Conservation (phyloP, 2,797 vertebrate genomes). For the Borostomias antarcticus region DNA sequence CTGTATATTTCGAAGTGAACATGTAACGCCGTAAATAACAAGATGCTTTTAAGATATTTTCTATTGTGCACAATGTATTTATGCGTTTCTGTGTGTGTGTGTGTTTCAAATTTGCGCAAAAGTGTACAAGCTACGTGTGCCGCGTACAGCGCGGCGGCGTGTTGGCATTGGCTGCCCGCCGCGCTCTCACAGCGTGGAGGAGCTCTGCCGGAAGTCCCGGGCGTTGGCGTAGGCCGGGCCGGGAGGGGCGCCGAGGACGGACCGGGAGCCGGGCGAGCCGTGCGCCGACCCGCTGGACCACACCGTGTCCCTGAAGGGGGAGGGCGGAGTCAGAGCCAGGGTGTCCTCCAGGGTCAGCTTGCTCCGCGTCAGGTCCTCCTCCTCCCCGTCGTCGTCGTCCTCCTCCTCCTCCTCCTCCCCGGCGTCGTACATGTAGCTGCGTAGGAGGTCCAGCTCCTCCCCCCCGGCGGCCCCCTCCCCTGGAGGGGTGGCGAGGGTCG, state of each 20-base stretch:
- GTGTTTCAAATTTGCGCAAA: constrained; percentile 3
- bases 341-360: constrained; percentile 87
- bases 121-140: constrained; percentile 3
- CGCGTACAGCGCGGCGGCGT: no score
- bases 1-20: constrained; percentile 16
- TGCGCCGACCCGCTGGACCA: constrained; percentile 85
- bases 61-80: constrained; percentile 18
- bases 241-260: constrained; percentile 81
- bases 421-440: constrained; percentile 85
- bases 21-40: constrained; percentile 16
- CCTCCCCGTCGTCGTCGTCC: constrained; percentile 61
- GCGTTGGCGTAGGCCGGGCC: constrained; percentile 84
- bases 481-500: constrained; percentile 57
- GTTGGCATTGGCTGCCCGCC: constrained; percentile 29
- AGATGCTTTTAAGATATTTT: constrained; percentile 31
- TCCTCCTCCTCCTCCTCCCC: constrained; percentile 76
- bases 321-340: constrained; percentile 89
- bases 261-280: constrained; percentile 85
- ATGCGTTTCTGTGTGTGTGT: constrained; percentile 20
- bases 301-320: constrained; percentile 95
- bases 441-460: constrained; percentile 88
- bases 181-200: constrained; percentile 91
- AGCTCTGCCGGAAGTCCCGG: constrained; percentile 93
- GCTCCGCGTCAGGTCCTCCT: constrained; percentile 75
- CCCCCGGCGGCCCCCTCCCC: constrained; percentile 72